Percentiles rank a stretch among this genome's conserved stretches.
These are phyloP conservation scores for Gymnoscopelus braueri DNA, from an alignment of 2,797 vertebrate species.

Conservation along the genomic window DNA sequence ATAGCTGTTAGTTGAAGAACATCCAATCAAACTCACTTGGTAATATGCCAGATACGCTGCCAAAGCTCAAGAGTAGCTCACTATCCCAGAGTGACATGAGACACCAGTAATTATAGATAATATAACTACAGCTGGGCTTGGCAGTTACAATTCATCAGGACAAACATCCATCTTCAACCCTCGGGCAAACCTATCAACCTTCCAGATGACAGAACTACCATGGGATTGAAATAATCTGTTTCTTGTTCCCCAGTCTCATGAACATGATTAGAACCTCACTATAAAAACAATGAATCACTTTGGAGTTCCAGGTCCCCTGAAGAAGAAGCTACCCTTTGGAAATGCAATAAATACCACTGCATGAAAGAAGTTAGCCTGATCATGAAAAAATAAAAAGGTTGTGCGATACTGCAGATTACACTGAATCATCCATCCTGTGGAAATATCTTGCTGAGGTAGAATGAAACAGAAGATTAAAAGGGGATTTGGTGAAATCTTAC, in stretches of 20 bases:
- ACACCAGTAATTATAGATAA: slow-evolving; percentile 25
- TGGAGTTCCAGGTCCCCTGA: slow-evolving; percentile 34
- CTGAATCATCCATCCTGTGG: slow-evolving; percentile 35
- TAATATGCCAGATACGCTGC: slow-evolving; percentile 1
- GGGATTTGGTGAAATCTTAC: neutral
- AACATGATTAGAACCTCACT: slow-evolving; percentile 57
- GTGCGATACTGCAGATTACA: slow-evolving; percentile 7
- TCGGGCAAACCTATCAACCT: slow-evolving; percentile 18
- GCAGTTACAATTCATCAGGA: slow-evolving; percentile 23
- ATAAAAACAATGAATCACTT: slow-evolving; percentile 57
- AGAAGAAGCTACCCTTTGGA: slow-evolving; percentile 28
- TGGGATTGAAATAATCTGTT: slow-evolving; percentile 34
- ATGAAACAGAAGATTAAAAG: slow-evolving; percentile 1
- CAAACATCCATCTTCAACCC: slow-evolving; percentile 5
- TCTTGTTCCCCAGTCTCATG: slow-evolving; percentile 51
- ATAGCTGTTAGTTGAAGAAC: neutral
- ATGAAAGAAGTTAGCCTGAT: slow-evolving; percentile 40
- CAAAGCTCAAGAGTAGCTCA: slow-evolving; percentile 17
- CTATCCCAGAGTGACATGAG: neutral
- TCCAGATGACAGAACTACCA: slow-evolving; percentile 24
- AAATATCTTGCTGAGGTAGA: slow-evolving; percentile 24
- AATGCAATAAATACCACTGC: slow-evolving; percentile 49
- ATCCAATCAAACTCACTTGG: neutral
- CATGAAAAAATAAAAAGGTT: slow-evolving; percentile 36
- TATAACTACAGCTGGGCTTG: slow-evolving; percentile 3